A percentile compares a stretch with the other conserved stretches of the same genome.
phyloP scores from a whole-genome alignment of 2,888 invertebrate genomes.

The Hybos culiciformis region DNA sequence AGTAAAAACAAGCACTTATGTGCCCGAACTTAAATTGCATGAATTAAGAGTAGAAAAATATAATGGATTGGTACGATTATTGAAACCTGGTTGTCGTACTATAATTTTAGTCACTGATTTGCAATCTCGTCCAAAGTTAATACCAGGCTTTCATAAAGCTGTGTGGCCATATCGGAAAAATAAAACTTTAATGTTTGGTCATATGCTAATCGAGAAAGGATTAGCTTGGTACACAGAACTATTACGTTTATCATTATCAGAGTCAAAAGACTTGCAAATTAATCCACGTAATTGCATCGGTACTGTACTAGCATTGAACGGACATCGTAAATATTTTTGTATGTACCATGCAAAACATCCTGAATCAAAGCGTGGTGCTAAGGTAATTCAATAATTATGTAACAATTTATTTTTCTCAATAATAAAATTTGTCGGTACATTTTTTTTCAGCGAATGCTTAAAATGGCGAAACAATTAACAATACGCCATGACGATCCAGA shows the following conservation, averaged over 20 bases:
- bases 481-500: slow-evolving; percentile 49
- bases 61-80: slow-evolving; percentile 78
- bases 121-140: slow-evolving; percentile 70
- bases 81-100: slow-evolving; percentile 92
- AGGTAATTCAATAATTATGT: slow-evolving; percentile 35
- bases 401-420: background rate
- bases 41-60: slow-evolving; percentile 91
- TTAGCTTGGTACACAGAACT: slow-evolving; percentile 87
- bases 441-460: slow-evolving; percentile 47
- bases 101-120: slow-evolving; percentile 81
- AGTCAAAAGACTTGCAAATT: slow-evolving; percentile 68
- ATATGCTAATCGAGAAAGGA: slow-evolving; percentile 83
- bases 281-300: slow-evolving; percentile 96
- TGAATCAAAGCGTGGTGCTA: slow-evolving; percentile 55
- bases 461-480: slow-evolving; percentile 49
- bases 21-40: slow-evolving; percentile 65
- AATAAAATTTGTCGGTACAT: background rate
- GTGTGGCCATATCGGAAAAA: slow-evolving; percentile 95
- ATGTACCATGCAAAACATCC: slow-evolving; percentile 97
- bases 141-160: slow-evolving; percentile 83
- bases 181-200: slow-evolving; percentile 91
- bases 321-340: slow-evolving; percentile 94
- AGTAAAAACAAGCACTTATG: slow-evolving; percentile 18
- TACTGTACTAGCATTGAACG: slow-evolving; percentile 89
- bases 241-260: slow-evolving; percentile 72